Evolutionary conservation across 2,797 vertebrate genomes (phyloP).

Genomic region (Gallirallus australis): DNA sequence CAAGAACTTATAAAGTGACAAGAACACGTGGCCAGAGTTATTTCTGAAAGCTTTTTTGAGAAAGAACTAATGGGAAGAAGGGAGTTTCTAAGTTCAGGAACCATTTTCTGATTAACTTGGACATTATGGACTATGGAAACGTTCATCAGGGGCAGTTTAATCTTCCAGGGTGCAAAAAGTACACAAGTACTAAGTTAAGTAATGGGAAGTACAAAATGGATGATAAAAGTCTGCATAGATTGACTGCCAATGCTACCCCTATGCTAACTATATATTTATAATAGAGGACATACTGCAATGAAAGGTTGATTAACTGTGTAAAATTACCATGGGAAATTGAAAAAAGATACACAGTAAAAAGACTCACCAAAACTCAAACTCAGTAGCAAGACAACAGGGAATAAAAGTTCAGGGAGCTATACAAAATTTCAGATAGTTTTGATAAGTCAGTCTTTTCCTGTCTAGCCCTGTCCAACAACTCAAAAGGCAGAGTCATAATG

Average conservation of each 20-base stretch:
- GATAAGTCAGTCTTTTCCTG: not conserved
- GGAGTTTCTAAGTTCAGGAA: not conserved
- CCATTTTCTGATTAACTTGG: not conserved
- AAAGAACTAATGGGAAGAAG: not conserved
- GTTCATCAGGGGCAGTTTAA: not conserved
- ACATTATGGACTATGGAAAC: not conserved
- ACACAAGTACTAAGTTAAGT: not conserved
- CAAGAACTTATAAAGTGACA: not conserved
- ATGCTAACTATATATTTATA: not conserved
- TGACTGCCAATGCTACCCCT: not conserved
- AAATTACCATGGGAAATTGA: not conserved
- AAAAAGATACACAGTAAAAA: not conserved
- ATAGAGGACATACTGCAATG: not conserved
- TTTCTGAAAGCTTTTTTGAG: not conserved
- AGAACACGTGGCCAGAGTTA: not conserved
- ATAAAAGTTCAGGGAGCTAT: not conserved
- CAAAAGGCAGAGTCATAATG: not conserved
- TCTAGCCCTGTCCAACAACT: constrained; percentile 28
- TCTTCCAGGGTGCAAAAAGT: not conserved
- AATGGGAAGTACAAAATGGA: not conserved
- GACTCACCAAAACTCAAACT: not conserved
- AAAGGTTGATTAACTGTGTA: not conserved
- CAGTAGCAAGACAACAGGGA: not conserved
- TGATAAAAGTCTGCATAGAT: not conserved
- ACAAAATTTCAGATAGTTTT: constrained; percentile 38